Evolutionary conservation across 2,888 invertebrate species (phyloP).

Genomic region (Sinohyriopsis cumingii): DNA sequence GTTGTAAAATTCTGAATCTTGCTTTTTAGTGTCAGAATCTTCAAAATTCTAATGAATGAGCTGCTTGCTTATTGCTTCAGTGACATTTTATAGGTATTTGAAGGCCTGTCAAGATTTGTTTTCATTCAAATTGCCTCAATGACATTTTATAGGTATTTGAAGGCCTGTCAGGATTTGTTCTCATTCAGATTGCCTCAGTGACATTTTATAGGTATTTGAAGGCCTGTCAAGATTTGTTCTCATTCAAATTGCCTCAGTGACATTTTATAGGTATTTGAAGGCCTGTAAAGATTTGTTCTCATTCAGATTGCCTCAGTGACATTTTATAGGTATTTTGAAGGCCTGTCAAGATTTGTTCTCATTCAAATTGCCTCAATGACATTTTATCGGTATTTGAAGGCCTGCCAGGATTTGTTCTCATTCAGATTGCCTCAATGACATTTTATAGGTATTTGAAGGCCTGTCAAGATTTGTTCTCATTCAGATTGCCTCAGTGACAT

Average conservation of each 20-base stretch:
- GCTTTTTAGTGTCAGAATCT: too few species aligned
- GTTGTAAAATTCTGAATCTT: too few species aligned
- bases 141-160: conserved; percentile 1
- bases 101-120: background rate
- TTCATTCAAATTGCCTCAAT: background rate
- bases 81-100: background rate
- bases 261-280: conserved; percentile 1
- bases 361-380: too few species aligned
- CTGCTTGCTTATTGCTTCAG: too few species aligned
- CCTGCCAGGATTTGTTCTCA: background rate
- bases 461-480: background rate
- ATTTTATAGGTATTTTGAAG: conserved; percentile 1
- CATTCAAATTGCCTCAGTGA: too few species aligned
- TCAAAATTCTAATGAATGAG: too few species aligned
- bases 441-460: conserved; percentile 1
- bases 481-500: too few species aligned
- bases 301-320: too few species aligned
- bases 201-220: conserved; percentile 1
- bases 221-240: background rate
- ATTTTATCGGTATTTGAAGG: conserved; percentile 1
- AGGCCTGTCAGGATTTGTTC: background rate
- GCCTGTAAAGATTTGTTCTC: background rate
- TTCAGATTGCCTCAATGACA: too few species aligned
- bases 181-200: too few species aligned
- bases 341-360: background rate